phyloP scores from a whole-genome alignment of 64 coral and sea anemone genomes.

The Trachythela sp. region DNA sequence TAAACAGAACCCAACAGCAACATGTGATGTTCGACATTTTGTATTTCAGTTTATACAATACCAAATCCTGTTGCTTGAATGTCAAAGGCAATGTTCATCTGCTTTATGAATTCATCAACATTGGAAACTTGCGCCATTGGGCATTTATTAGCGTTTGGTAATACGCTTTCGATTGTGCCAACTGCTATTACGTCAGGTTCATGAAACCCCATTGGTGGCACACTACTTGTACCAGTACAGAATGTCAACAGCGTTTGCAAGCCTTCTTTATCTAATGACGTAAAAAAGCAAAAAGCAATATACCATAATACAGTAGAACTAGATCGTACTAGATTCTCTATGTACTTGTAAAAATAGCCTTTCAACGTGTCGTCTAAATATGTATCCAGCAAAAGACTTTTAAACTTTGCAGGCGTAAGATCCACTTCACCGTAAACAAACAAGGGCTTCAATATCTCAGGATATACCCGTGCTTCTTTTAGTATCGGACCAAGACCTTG shows the following conservation, averaged over 20 bases:
- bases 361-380: neutral
- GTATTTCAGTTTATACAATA: neutral
- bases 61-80: neutral
- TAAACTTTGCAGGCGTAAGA: neutral
- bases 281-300: neutral
- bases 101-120: neutral
- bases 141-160: slow-evolving; percentile 5
- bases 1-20: neutral
- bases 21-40: neutral
- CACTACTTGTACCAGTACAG: neutral
- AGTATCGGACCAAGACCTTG: neutral
- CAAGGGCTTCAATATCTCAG: neutral
- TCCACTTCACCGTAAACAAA: neutral
- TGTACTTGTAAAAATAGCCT: neutral
- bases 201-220: neutral
- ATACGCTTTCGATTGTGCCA: neutral
- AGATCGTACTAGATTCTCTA: neutral
- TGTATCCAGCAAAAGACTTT: neutral
- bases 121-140: neutral
- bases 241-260: neutral
- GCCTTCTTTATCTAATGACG: neutral
- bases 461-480: neutral
- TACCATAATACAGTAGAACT: neutral
- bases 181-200: neutral
- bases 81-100: neutral